Base-by-base conservation (phyloP, 2,888 invertebrate genomes). In the Deilephila elpenor region DNA sequence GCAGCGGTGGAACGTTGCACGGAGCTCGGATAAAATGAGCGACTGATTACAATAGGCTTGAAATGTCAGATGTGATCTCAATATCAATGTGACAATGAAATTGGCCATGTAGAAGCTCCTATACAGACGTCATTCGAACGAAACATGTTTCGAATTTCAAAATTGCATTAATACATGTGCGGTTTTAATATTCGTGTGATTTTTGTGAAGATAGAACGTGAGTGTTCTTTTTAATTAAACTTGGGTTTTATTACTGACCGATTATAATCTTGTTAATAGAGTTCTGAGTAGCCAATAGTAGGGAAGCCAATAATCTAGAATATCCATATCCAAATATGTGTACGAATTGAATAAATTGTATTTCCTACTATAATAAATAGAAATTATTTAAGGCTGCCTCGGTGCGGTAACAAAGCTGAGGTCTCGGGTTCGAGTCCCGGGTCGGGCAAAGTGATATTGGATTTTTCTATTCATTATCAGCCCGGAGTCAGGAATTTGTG, bases 11-110 rank as follows among this genome's bases (percentile, higher is more conserved):
- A 80, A 17, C 25, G 51, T 77, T 85, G 84, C 85, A 86, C 77
- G 78, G 77, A 88, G 83, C 86, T 84, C 79, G 78, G 74, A 80
- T 74, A 75, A 80, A 82, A 81, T 79, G 79, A 81, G 80, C 72
- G 67, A 59, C 78, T 78, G 79, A 82, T 79, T 80, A 78, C 77
- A 79, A 76, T 79, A 76, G 82, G 83, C 78, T 78, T 78, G 77
- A 80, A 81, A 79, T 78, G 78, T 77, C 82, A 80, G 82, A 82
- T 83, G 81, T 83, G 75, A 79, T 78, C 76, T 59, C 74, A 73
- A 67, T 77, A 81, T 78, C 76, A 75, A 74, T 74, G 77, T 75
- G 76, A 82, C 75, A 73, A 74, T 74, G 75, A 74, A 75, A 62
- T 73, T 73, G 59, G 64, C 64, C 56, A 29, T 73, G 64, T 72